Percentiles rank a stretch among this genome's conserved stretches.
phyloP scores from a whole-genome alignment of 2,888 invertebrate genomes.

The Morinoia aosen region DNA sequence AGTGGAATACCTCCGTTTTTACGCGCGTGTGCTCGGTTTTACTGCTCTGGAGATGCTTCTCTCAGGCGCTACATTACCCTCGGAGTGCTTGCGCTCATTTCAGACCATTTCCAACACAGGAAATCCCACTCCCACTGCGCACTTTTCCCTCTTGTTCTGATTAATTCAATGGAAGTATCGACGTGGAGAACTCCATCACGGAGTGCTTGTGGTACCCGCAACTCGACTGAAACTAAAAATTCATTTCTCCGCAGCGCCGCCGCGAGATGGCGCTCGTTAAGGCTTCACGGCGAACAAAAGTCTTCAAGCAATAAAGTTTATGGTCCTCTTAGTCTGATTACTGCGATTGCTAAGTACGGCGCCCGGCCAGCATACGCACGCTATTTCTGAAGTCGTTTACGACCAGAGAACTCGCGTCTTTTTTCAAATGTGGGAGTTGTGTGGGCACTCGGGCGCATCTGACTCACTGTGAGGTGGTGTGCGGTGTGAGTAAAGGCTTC shows the following conservation, averaged over 20 bases:
- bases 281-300: constrained; percentile 40
- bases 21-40: not conserved
- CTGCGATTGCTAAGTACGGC: constrained; percentile 19
- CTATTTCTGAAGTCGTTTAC: not conserved
- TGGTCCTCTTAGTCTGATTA: constrained; percentile 44
- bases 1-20: not conserved
- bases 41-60: not conserved
- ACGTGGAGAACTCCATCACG: not conserved
- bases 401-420: not conserved
- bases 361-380: not conserved
- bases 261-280: not conserved
- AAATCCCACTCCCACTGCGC: not conserved
- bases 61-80: not conserved
- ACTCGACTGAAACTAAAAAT: not conserved
- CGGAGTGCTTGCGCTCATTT: not conserved
- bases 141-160: constrained; percentile 3
- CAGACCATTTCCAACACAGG: not conserved
- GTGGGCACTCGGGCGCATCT: not conserved
- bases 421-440: not conserved
- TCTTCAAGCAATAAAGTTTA: constrained; percentile 48
- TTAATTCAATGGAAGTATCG: not conserved
- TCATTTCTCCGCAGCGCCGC: constrained; percentile 6
- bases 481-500: not conserved
- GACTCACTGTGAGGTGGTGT: not conserved
- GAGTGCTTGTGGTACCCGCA: not conserved